phyloP scores from a whole-genome alignment of 2,113 vertebrate genomes.

The Phylloscopus trochilus region DNA sequence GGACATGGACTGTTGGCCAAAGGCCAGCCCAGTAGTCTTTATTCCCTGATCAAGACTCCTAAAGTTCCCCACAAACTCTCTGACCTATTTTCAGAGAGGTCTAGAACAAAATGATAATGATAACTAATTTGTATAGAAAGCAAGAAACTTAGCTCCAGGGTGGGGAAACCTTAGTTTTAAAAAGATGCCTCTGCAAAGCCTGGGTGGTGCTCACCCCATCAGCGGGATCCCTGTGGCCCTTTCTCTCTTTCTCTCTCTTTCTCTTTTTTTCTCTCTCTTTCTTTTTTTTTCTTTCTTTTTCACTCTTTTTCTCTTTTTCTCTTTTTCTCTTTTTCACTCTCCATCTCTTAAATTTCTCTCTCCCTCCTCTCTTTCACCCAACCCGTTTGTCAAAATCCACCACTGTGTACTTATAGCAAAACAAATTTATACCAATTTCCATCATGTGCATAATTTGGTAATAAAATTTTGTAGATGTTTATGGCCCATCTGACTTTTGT shows the following conservation, averaged over 20 bases:
- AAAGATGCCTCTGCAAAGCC: not conserved
- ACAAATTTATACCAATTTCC: not conserved
- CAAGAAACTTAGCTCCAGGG: not conserved
- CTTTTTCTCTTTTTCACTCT: not conserved
- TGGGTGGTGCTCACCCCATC: not conserved
- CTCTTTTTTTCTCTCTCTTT: not conserved
- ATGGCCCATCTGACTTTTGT: not conserved
- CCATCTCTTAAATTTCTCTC: not conserved
- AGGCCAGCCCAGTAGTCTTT: not conserved
- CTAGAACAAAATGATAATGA: not conserved
- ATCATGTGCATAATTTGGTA: not conserved
- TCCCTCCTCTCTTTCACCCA: not conserved
- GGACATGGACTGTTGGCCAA: no score
- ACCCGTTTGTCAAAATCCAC: not conserved
- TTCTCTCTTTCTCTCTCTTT: not conserved
- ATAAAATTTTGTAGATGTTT: not conserved
- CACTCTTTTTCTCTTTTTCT: not conserved
- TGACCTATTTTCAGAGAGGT: not conserved
- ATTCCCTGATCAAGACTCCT: not conserved
- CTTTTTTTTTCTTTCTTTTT: not conserved
- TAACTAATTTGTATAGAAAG: not conserved
- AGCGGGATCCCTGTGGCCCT: accelerated
- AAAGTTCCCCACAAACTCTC: not conserved
- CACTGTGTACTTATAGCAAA: no score
- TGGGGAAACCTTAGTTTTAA: not conserved